A percentile compares a stretch with the other conserved stretches of the same genome.
Evolutionary conservation across 2,888 invertebrate species (phyloP).

Genomic region (Orchesella flavescens): DNA sequence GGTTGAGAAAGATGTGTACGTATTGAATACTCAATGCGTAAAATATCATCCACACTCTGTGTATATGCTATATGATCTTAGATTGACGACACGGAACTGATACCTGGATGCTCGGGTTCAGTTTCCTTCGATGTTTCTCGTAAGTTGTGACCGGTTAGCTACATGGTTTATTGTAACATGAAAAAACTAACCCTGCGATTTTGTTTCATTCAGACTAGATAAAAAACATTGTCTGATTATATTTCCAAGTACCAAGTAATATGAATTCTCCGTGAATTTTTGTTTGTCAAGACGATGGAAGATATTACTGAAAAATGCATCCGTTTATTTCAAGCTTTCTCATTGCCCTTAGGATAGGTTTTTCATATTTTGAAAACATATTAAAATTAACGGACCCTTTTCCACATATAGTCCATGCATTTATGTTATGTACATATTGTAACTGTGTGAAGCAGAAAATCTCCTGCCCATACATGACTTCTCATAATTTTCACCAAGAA

Average conservation of each 20-base stretch:
- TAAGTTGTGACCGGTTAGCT: background rate
- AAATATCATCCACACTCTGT: no score
- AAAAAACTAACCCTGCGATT: slow-evolving; percentile 44
- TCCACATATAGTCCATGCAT: background rate
- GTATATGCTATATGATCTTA: no score
- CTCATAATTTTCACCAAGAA: slow-evolving; percentile 32
- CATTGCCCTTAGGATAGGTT: background rate
- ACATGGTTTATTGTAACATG: slow-evolving; percentile 29
- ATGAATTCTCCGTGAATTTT: slow-evolving; percentile 31
- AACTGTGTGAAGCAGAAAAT: background rate
- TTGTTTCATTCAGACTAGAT: slow-evolving; percentile 47
- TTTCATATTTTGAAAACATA: background rate
- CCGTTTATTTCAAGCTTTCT: background rate
- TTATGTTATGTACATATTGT: background rate
- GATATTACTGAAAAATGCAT: background rate
- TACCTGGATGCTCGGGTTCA: no score
- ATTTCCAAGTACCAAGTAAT: background rate
- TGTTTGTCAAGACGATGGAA: slow-evolving; percentile 22
- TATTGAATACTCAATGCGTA: no score
- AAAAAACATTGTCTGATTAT: background rate
- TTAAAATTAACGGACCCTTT: background rate
- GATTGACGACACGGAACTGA: no score
- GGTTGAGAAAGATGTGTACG: no score
- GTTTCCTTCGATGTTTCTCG: background rate
- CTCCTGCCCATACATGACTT: background rate